phyloP scores from a whole-genome alignment of 1,140 invertebrate genomes.

The Zaprionus gabonicus region DNA sequence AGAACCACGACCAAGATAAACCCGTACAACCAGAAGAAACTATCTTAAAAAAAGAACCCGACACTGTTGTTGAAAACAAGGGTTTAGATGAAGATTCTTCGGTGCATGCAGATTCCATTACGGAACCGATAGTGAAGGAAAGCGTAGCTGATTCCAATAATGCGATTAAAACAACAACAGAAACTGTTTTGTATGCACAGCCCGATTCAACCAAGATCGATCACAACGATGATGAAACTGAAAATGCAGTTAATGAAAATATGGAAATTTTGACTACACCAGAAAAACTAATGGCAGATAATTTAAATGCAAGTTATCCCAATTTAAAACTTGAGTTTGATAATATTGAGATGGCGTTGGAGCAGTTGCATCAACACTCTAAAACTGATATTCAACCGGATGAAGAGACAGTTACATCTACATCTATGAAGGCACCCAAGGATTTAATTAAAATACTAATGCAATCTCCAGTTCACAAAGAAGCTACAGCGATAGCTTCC shows the following conservation, averaged over 20 bases:
- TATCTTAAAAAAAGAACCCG: not conserved
- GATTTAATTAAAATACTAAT: slow-evolving; percentile 40
- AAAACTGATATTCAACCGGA: slow-evolving; percentile 40
- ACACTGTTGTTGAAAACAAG: not conserved
- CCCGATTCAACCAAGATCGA: slow-evolving; percentile 68
- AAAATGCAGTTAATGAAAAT: slow-evolving; percentile 15
- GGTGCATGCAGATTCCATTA: not conserved
- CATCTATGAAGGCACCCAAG: slow-evolving; percentile 54
- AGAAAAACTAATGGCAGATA: not conserved
- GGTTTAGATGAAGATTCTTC: not conserved
- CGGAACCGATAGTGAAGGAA: not conserved
- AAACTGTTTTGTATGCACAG: slow-evolving; percentile 53
- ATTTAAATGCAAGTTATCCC: not conserved
- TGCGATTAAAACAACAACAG: not conserved
- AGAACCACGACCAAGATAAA: not conserved
- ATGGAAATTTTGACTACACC: slow-evolving; percentile 15
- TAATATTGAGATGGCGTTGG: slow-evolving; percentile 52
- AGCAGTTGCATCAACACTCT: slow-evolving; percentile 54
- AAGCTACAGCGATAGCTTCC: not conserved
- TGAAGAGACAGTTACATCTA: slow-evolving; percentile 64
- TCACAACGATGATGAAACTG: slow-evolving; percentile 49
- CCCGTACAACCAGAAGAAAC: not conserved
- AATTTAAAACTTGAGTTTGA: slow-evolving; percentile 50
- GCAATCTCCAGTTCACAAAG: slow-evolving; percentile 42
- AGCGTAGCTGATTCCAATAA: not conserved